Base-by-base conservation (phyloP, 2,113 vertebrate species). In the Clupea harengus region DNA sequence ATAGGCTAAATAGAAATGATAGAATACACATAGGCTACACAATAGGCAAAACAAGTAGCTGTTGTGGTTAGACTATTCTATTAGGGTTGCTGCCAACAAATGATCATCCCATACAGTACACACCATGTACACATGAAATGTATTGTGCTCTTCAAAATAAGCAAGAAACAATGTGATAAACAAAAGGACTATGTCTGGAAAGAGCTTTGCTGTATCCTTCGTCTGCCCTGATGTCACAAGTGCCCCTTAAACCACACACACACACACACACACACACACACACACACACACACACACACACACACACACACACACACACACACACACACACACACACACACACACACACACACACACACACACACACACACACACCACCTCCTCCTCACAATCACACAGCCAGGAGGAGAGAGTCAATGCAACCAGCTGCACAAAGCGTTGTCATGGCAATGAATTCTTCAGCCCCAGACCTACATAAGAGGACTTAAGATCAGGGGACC, bases 401-500 rank as follows among this genome's bases (percentile, higher is more conserved):
- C 75, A 85, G 39, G n/a, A 87, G 88, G 60, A 85, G 85, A 46
- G 81, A 89, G 86, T 86, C 86, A 87, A 44, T 87, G 85, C 81
- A 92, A 90, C 89, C 57, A 82, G 87, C 82, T 88, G 88, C 84
- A 86, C 9, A 82, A 90, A 85, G 92, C 67, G 95, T 95, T 95
- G 95, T 93, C 95, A 95, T 95, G 94, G 94, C 92, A 92, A 95
- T 95, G 89, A 86, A 92, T 94, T 94, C 92, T 93, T 90, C 89
- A 91, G 91, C 90, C 88, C 91, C 91, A 82, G 45, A 92, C 89
- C 89, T 89, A 91, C 89, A 91, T 90, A 88, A 91, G 86, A 46
- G 84, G 88, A 88, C 89, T 85, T 72, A 83, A 86, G 88, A 89
- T 87, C 78, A 67, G 81, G 85, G 85, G 47, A 39, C 78, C 83